Conservation (phyloP, 2,113 vertebrate species). For the Cathartes aura region DNA sequence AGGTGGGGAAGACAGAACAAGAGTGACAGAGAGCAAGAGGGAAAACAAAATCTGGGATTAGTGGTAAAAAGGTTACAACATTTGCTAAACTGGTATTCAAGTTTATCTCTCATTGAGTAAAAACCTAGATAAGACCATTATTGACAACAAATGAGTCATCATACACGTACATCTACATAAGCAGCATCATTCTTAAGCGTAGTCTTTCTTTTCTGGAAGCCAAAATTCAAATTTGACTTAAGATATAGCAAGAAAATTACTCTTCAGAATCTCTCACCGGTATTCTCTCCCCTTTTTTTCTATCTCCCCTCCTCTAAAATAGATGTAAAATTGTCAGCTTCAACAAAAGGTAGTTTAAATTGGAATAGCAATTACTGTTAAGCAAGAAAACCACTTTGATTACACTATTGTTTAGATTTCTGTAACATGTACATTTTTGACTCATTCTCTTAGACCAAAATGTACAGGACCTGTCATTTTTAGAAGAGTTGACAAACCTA, state of each 20-base stretch:
- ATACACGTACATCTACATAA: background rate
- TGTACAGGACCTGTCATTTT: background rate
- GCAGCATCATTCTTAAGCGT: background rate
- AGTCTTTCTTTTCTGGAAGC: background rate
- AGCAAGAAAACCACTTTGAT: background rate
- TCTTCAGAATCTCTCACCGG: background rate
- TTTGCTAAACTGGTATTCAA: background rate
- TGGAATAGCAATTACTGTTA: background rate
- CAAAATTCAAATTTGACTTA: background rate
- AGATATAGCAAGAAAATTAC: background rate
- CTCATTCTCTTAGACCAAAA: background rate
- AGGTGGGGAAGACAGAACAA: background rate
- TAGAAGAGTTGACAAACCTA: background rate
- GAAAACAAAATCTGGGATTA: slow-evolving; percentile 1
- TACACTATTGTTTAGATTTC: background rate
- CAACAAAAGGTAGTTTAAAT: background rate
- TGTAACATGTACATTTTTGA: background rate
- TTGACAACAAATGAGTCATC: background rate
- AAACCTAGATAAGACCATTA: background rate
- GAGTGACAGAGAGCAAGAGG: background rate
- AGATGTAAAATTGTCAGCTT: background rate
- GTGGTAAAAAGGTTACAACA: background rate
- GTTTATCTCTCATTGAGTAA: background rate
- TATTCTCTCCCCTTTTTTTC: background rate
- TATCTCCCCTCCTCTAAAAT: background rate